Evolutionary conservation across 2,888 invertebrate species (phyloP), one percentile per base, ranked within the genome.

Genomic region (Stenodera caucasica): DNA sequence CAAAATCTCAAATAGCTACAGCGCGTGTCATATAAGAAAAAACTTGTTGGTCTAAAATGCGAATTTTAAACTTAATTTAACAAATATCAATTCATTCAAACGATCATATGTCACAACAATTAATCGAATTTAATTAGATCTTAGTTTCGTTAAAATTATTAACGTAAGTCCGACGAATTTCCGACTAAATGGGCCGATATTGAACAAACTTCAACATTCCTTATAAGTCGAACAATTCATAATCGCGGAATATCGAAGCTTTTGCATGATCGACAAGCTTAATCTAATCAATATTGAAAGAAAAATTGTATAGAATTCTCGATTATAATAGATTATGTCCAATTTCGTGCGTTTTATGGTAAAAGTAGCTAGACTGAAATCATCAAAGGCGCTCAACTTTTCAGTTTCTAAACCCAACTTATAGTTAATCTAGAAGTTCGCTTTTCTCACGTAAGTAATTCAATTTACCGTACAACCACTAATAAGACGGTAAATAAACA

Each of bases 1-100:
- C n/a, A n/a, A n/a, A n/a, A 68, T 69, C 69, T 65, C 67, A 68
- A 67, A 67, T 67, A 69, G 70, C 69, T 23, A 70, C 70, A 71
- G 67, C 59, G 53, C 57, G 53, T 61, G 54, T 56, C 57, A 54
- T 51, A 59, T 32, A 59, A 55, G 35, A 29, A 14, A 45, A 40
- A 40, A 18, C 8, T 11, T 26, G 26, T 26, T 26, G 2, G 55
- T 23, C 40, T 29, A 54, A n/a, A n/a, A 21, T 57, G 57, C 14
- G 33, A 57, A 57, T 30, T 15, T 23, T 30, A n/a, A n/a, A n/a
- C n/a, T n/a, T n/a, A n/a, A n/a, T n/a, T n/a, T n/a, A 26, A 26
- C 26, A 26, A 26, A 26, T 26, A n/a, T n/a, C 32, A 50, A 14
- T 57, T 32, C 30, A 50, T 50, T 23, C 30, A 51, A 30, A 51